Evolutionary conservation across 2,888 invertebrate genomes (phyloP).

Genomic region (Leptopilina syphax): DNA sequence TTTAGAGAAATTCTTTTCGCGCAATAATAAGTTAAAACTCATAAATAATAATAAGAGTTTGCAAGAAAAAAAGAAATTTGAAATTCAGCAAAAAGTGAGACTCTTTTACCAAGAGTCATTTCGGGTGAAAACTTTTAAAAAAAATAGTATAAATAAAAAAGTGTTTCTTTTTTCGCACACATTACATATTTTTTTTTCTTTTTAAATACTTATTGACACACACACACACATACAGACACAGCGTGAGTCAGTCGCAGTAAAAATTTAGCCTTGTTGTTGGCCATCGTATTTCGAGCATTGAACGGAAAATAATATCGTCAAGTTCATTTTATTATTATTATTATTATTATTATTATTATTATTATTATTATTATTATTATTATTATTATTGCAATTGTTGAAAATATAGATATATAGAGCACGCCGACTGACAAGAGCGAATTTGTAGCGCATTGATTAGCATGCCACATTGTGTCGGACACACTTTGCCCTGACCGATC

Average conservation of each 20-base stretch:
- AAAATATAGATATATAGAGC: not conserved
- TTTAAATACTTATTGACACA: not conserved
- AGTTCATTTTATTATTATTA: constrained; percentile 3
- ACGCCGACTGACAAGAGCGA: constrained; percentile 19
- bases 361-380: not conserved
- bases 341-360: not conserved
- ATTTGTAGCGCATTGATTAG: constrained; percentile 26
- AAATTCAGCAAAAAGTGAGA: too few species aligned
- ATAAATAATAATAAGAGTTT: too few species aligned
- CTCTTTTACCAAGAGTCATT: too few species aligned
- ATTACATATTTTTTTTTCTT: not conserved
- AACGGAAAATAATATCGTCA: constrained; percentile 4
- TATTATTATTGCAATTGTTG: too few species aligned
- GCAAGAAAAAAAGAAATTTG: too few species aligned
- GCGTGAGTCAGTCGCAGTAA: too few species aligned
- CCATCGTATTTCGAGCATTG: constrained; percentile 10
- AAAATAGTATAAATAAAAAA: too few species aligned
- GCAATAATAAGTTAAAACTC: too few species aligned
- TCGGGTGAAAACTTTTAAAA: too few species aligned
- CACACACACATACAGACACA: too few species aligned
- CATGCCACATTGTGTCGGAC: not conserved
- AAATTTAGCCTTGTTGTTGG: constrained; percentile 11
- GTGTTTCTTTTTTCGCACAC: too few species aligned
- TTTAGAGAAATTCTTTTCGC: too few species aligned
- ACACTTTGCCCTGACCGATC: constrained; percentile 6